These are phyloP conservation scores for Siniperca undulata DNA, from an alignment of 2,797 vertebrate species.

Conservation along the genomic window DNA sequence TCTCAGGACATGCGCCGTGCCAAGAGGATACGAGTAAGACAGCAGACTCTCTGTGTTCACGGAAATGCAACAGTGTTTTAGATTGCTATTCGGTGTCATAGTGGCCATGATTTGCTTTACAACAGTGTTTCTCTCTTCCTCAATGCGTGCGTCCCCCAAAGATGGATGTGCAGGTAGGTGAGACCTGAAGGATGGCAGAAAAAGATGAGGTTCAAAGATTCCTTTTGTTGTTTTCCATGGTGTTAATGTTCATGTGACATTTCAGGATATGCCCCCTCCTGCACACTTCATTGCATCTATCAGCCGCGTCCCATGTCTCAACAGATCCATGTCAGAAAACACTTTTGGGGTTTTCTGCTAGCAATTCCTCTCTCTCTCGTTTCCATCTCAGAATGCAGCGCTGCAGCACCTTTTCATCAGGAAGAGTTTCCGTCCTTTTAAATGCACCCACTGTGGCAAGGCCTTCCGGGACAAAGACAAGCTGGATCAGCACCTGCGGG, in stretches of 20 bases:
- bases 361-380: conserved; percentile 7
- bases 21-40: conserved; percentile 90
- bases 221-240: conserved; percentile 23
- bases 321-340: conserved; percentile 35
- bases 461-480: conserved; percentile 98
- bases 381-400: conserved; percentile 91
- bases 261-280: conserved; percentile 33
- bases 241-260: conserved; percentile 36
- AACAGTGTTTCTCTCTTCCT: conserved; percentile 85
- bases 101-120: conserved; percentile 64
- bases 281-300: conserved; percentile 49
- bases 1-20: conserved; percentile 95
- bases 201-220: conserved; percentile 22
- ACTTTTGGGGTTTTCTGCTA: background rate
- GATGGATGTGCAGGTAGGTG: conserved; percentile 97
- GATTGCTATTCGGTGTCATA: conserved; percentile 24
- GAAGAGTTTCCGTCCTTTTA: conserved; percentile 97
- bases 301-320: conserved; percentile 22
- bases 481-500: conserved; percentile 94
- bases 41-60: background rate
- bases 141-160: conserved; percentile 85
- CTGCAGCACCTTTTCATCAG: conserved; percentile 98
- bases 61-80: background rate
- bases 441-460: conserved; percentile 97
- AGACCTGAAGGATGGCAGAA: conserved; percentile 40